phyloP scores from a whole-genome alignment of 2,113 vertebrate genomes.

The Desmodus rotundus region DNA sequence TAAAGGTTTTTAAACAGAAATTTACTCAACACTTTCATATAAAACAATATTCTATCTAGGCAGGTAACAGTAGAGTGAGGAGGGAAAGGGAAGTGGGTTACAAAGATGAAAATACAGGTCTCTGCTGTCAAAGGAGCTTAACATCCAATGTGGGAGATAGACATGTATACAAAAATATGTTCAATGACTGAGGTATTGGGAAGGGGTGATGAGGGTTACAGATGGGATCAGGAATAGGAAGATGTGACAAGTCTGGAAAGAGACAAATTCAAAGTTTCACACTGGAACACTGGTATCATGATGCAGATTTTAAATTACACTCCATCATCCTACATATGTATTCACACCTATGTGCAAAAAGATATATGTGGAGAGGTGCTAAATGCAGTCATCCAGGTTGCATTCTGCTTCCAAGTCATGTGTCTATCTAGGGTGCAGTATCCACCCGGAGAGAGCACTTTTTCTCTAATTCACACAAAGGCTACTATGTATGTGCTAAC shows the following conservation, averaged over 20 bases:
- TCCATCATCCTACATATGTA: conserved; percentile 6
- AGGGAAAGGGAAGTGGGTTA: not conserved
- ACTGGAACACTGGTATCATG: not conserved
- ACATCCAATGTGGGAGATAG: not conserved
- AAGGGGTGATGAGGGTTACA: not conserved
- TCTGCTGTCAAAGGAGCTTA: conserved; percentile 26
- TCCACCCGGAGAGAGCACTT: not conserved
- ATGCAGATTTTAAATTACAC: conserved; percentile 1
- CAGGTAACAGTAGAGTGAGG: not conserved
- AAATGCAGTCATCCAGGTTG: not conserved
- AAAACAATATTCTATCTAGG: conserved; percentile 7
- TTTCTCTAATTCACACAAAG: conserved; percentile 39
- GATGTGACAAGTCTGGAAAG: not conserved
- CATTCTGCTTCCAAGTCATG: not conserved
- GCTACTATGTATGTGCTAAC: not conserved
- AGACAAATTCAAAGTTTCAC: not conserved
- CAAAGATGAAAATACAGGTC: not conserved
- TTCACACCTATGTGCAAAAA: not conserved
- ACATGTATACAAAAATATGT: not conserved
- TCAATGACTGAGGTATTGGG: not conserved
- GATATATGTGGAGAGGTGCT: not conserved
- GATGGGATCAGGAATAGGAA: not conserved
- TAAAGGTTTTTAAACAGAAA: conserved; percentile 31
- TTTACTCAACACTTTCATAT: not conserved
- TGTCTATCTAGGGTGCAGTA: not conserved